phyloP scores from a whole-genome alignment of 1,140 invertebrate species.

The Drosophila sp. region DNA sequence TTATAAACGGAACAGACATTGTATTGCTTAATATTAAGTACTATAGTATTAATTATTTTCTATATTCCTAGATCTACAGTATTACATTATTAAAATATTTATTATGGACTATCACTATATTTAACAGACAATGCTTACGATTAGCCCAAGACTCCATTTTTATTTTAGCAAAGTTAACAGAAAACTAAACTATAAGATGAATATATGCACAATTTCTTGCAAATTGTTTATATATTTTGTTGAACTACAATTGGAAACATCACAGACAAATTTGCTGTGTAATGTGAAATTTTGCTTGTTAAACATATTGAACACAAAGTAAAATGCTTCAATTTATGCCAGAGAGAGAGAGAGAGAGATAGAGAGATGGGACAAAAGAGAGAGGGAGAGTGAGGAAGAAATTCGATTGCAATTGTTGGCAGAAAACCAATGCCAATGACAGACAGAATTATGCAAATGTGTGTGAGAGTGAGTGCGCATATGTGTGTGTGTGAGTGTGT shows the following conservation, averaged over 20 bases:
- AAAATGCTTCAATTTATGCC: constrained; percentile 71
- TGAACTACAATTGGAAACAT: constrained; percentile 24
- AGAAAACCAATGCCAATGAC: constrained; percentile 66
- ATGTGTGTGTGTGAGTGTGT: constrained; percentile 25
- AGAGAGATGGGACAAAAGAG: neutral
- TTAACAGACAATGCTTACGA: too few relatives aligned
- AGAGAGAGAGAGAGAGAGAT: neutral
- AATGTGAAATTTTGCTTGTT: constrained; percentile 65
- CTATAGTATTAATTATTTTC: too few relatives aligned
- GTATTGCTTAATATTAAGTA: too few relatives aligned
- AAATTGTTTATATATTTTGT: too few relatives aligned
- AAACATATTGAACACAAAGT: constrained; percentile 78
- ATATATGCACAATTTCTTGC: too few relatives aligned
- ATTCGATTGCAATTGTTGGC: constrained; percentile 59
- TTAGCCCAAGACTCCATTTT: too few relatives aligned
- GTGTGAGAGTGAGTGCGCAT: constrained; percentile 14
- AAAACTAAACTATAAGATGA: too few relatives aligned
- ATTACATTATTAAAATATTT: too few relatives aligned
- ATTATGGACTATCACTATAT: too few relatives aligned
- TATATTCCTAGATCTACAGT: too few relatives aligned
- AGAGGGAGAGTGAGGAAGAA: neutral
- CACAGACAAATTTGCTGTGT: constrained; percentile 24
- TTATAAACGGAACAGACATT: too few relatives aligned
- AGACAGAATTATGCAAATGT: constrained; percentile 61
- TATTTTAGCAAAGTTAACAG: too few relatives aligned